Evolutionary conservation across 2,888 invertebrate genomes (phyloP), one percentile per base, ranked within the genome.

Genomic region (Coelogynopora nodosa): DNA sequence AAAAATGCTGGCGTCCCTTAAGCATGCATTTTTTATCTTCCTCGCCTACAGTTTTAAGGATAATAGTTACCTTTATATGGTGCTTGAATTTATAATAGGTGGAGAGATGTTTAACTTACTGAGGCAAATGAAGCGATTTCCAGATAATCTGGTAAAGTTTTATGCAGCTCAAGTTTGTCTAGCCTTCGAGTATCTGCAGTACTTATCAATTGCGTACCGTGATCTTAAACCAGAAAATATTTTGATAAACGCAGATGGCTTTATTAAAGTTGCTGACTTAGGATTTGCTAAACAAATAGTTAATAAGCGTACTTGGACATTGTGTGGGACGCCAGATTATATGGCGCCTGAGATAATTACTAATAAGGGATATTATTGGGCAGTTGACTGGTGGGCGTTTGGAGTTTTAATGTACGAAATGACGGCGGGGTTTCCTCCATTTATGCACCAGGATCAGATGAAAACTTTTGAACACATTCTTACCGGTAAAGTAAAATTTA

Each of bases 191-290:
- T 87, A 87, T 86, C 67, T 87, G 18, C 87, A 87, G 28, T 49
- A 28, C 67, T 31, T 87, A 5, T 23, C 23, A 23, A 83, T 87
- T n/a, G 49, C 81, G 13, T 87, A 87, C 67, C 87, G 87, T 0
- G 87, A 87, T 67, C 67, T 87, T 67, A 87, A 87, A 49, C 87
- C 87, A 18, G 87, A 87, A 83, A 87, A 87, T 87, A 30, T 87
- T 31, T 18, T 87, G 31, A 82, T 87, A 18, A 74, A 31, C 30
- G 18, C 28, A n/a, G 83, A 87, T 27, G 87, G 87, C 27, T 87
- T 30, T 81, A n/a, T 88, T 26, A 87, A 87, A 83, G 85, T 87
- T 0, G 82, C 67, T 30, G 87, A 87, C 67, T 81, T 87, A 31
- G 87, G 87, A 13, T 87, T 87, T 27, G 87, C 87, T 18, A 87